phyloP scores from a whole-genome alignment of 2,797 vertebrate genomes.

The Molossus alvarezi region DNA sequence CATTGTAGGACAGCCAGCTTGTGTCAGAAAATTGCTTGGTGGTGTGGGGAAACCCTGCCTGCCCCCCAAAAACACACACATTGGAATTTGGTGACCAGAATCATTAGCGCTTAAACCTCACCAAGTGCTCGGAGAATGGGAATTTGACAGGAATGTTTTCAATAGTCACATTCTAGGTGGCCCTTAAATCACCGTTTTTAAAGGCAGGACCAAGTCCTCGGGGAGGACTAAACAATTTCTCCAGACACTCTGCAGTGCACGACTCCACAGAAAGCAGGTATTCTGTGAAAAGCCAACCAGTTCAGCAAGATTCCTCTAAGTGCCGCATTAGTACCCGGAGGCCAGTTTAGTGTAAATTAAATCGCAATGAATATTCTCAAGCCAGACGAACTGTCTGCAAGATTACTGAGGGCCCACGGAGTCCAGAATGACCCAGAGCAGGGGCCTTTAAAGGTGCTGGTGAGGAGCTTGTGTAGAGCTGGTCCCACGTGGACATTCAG shows the following conservation, averaged over 20 bases:
- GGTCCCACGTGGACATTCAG: conserved; percentile 79
- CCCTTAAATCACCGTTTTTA: conserved; percentile 66
- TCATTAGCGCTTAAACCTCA: not conserved
- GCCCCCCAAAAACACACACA: not conserved
- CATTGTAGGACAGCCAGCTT: not conserved
- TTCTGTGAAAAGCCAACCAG: conserved; percentile 61
- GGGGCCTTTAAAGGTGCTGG: conserved; percentile 13
- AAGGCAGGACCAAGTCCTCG: conserved; percentile 55
- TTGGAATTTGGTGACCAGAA: not conserved
- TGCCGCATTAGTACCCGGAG: conserved; percentile 43
- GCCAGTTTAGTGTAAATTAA: conserved; percentile 71
- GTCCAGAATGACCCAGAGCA: conserved; percentile 13
- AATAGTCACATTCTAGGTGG: conserved; percentile 48
- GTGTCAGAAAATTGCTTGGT: not conserved
- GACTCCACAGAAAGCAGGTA: conserved; percentile 47
- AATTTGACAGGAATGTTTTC: conserved; percentile 34
- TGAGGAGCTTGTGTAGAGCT: conserved; percentile 30
- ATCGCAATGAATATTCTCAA: conserved; percentile 67
- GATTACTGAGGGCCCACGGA: not conserved
- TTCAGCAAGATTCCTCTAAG: conserved; percentile 79
- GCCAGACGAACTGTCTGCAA: conserved; percentile 79
- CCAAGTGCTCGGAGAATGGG: conserved; percentile 41
- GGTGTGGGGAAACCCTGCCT: not conserved
- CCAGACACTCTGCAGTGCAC: conserved; percentile 51
- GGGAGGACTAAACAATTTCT: conserved; percentile 68